Evolutionary conservation across 2,797 vertebrate species (phyloP).

Genomic region (Molothrus aeneus): DNA sequence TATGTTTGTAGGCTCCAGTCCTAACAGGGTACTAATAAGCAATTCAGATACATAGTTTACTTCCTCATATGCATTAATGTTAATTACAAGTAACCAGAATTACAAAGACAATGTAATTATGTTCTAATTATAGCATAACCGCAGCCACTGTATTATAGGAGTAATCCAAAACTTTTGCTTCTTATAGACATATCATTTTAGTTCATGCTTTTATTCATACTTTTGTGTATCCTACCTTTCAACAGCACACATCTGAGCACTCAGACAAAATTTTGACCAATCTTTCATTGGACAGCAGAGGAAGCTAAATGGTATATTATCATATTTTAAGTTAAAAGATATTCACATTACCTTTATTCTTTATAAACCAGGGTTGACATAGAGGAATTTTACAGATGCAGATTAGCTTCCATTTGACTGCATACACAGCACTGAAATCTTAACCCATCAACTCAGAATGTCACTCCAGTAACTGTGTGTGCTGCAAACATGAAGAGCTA

Average conservation of each 20-base stretch:
- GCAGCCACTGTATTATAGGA: constrained; percentile 9
- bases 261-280: background rate
- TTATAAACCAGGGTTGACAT: background rate
- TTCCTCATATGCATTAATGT: constrained; percentile 60
- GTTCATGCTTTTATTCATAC: background rate
- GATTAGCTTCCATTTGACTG: background rate
- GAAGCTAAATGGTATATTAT: background rate
- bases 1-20: constrained; percentile 30
- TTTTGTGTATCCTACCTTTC: background rate
- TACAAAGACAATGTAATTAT: constrained; percentile 59
- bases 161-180: background rate
- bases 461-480: background rate
- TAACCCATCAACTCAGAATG: background rate
- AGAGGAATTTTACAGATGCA: background rate
- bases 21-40: constrained; percentile 46
- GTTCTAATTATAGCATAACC: constrained; percentile 54
- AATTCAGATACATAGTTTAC: constrained; percentile 49
- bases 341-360: background rate
- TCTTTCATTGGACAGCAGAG: background rate
- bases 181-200: background rate
- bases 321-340: background rate
- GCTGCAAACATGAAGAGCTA: background rate
- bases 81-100: constrained; percentile 61
- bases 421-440: background rate
- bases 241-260: background rate